Percentiles rank a stretch among this genome's conserved stretches.
Conservation (phyloP, 2,888 invertebrate species). For the Chloromyia formosa region DNA sequence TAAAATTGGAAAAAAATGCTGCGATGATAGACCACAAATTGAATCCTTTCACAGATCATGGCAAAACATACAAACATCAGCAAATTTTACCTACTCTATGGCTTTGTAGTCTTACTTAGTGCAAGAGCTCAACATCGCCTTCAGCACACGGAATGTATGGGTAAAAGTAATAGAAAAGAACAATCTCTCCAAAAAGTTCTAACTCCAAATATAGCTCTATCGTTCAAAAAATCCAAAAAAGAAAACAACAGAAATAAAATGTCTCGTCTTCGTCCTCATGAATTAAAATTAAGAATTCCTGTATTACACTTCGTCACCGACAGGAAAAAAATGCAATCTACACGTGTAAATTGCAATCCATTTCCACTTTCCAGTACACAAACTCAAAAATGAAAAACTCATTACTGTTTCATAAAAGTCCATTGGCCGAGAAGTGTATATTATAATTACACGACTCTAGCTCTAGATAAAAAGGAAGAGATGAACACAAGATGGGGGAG, state of each 20-base stretch:
- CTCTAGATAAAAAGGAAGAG: conserved; percentile 29
- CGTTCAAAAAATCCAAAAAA: not conserved
- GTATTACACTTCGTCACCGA: conserved; percentile 22
- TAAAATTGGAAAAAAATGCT: no score
- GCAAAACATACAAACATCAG: no score
- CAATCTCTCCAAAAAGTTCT: no score
- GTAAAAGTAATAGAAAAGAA: no score
- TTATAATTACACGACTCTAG: conserved; percentile 36
- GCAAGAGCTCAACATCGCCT: no score
- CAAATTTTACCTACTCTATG: no score
- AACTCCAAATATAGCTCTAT: not conserved
- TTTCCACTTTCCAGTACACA: conserved; percentile 37
- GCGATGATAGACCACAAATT: no score
- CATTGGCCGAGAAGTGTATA: not conserved
- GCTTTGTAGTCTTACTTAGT: no score
- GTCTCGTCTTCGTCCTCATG: conserved; percentile 2
- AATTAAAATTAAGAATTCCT: conserved; percentile 19
- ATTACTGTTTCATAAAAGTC: conserved; percentile 36
- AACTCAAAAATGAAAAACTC: conserved; percentile 32
- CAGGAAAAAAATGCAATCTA: conserved; percentile 34
- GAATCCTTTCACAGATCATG: no score
- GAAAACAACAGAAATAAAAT: no score
- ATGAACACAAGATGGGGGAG: conserved; percentile 3
- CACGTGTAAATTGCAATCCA: conserved; percentile 40
- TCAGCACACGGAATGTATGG: no score